These are phyloP conservation scores for Pipra filicauda DNA, from an alignment of 2,113 vertebrate genomes.

Conservation along the genomic window DNA sequence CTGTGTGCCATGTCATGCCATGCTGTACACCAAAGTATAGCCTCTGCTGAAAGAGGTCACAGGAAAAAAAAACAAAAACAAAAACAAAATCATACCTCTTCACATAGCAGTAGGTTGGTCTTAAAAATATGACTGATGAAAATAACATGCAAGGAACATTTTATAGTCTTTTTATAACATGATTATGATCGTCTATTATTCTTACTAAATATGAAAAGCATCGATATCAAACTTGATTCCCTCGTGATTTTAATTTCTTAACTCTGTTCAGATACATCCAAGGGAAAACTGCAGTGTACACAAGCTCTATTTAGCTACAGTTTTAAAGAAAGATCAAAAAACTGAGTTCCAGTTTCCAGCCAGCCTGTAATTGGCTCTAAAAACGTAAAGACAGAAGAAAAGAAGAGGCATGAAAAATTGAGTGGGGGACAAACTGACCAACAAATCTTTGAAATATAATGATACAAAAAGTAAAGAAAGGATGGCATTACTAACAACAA, in stretches of 20 bases:
- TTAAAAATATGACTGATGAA: neutral
- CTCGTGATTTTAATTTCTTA: neutral
- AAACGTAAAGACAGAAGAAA: neutral
- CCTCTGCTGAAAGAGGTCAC: neutral
- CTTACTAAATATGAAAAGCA: neutral
- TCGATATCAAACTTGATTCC: neutral
- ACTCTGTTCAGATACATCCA: neutral
- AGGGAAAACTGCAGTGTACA: neutral
- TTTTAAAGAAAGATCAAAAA: neutral
- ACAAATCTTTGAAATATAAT: neutral
- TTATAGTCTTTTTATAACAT: neutral
- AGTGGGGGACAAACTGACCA: neutral
- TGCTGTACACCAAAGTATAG: neutral
- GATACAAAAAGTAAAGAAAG: neutral
- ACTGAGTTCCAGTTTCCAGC: neutral
- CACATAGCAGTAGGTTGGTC: neutral
- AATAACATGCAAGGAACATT: neutral
- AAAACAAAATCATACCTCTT: neutral
- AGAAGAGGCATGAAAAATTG: neutral
- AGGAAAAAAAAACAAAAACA: neutral
- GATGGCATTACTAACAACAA: neutral
- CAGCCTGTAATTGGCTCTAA: neutral
- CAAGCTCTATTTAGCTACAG: neutral
- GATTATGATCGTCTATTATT: neutral
- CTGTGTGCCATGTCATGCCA: neutral